Evolutionary conservation across 2,113 vertebrate species (phyloP).

Genomic region (Labeo catla): DNA sequence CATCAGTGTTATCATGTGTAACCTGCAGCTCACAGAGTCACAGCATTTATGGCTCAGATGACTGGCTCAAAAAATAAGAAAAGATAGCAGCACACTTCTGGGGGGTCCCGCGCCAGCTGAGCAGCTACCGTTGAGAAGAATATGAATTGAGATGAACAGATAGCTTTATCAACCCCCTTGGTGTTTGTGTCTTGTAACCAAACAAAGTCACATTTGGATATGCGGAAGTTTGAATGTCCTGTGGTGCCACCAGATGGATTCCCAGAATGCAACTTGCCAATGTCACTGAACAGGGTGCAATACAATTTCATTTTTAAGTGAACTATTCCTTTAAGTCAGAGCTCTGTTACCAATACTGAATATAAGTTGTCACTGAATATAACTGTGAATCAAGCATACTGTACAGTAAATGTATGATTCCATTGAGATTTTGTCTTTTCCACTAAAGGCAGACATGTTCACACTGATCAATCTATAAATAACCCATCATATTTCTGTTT

Average conservation of each 20-base stretch:
- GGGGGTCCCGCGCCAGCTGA: not conserved
- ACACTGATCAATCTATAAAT: slow-evolving; percentile 22
- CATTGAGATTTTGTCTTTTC: not conserved
- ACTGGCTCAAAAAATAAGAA: not conserved
- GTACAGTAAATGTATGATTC: not conserved
- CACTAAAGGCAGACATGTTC: not conserved
- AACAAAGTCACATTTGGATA: slow-evolving; percentile 20
- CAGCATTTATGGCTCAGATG: not conserved
- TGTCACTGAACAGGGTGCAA: slow-evolving; percentile 59
- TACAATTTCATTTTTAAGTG: not conserved
- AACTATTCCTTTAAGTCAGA: not conserved
- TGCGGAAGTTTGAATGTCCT: slow-evolving; percentile 43
- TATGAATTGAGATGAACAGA: slow-evolving; percentile 22
- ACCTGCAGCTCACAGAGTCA: not conserved
- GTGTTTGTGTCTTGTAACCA: slow-evolving; percentile 4
- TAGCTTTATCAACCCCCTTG: slow-evolving; percentile 2
- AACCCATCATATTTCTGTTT: not conserved
- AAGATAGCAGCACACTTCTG: not conserved
- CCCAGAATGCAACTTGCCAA: slow-evolving; percentile 56
- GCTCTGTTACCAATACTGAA: not conserved
- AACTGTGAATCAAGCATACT: not conserved
- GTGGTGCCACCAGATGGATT: slow-evolving; percentile 66
- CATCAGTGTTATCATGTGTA: not conserved
- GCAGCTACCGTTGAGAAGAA: not conserved
- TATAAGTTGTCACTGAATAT: not conserved